Evolutionary conservation across 2,113 vertebrate species (phyloP).

Genomic region (Serilophus lunatus): DNA sequence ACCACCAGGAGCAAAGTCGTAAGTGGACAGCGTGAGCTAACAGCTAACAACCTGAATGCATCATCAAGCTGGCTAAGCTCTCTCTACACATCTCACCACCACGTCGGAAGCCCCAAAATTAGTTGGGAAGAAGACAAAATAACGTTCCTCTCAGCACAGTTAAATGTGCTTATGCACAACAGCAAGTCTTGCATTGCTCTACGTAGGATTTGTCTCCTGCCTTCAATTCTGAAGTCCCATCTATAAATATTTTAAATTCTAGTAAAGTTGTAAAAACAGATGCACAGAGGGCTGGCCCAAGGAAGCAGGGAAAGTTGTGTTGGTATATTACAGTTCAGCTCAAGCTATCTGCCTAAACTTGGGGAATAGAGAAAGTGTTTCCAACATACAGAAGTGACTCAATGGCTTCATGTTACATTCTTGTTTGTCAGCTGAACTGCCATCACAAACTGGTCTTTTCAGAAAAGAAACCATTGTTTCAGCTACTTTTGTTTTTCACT

Average conservation of each 20-base stretch:
- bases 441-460: background rate
- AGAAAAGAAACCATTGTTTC: background rate
- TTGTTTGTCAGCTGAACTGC: background rate
- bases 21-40: background rate
- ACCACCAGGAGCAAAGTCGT: background rate
- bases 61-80: background rate
- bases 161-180: rapidly evolving
- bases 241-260: background rate
- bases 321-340: background rate
- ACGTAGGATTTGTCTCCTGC: background rate
- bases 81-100: rapidly evolving
- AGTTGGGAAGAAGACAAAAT: background rate
- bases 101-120: background rate
- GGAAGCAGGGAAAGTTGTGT: background rate
- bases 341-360: background rate
- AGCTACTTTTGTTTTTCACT: background rate
- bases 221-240: background rate
- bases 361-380: background rate
- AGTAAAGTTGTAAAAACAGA: background rate
- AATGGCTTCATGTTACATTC: background rate
- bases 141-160: background rate
- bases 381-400: background rate
- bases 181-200: background rate
- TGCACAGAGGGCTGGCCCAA: background rate
- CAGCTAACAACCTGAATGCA: background rate